These are phyloP conservation scores for Amazona vittata DNA, from an alignment of 2,113 vertebrate species.

Conservation along the genomic window DNA sequence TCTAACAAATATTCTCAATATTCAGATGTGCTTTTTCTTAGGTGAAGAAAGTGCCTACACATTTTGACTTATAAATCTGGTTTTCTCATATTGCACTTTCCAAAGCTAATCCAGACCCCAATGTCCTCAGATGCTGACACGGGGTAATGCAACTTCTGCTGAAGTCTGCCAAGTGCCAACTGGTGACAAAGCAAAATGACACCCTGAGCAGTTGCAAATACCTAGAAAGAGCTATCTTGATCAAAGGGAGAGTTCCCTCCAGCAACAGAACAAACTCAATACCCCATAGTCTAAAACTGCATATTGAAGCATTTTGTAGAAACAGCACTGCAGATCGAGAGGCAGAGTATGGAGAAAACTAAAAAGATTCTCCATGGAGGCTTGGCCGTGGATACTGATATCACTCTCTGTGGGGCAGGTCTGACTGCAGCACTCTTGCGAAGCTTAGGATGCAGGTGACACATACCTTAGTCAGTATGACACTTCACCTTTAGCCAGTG, in stretches of 20 bases:
- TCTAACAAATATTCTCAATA: not conserved
- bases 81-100: not conserved
- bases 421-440: not conserved
- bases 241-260: not conserved
- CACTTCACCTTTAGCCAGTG: not conserved
- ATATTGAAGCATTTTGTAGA: not conserved
- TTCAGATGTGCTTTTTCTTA: not conserved
- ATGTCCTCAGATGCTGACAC: not conserved
- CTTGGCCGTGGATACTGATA: not conserved
- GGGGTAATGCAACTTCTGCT: not conserved
- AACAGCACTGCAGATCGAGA: not conserved
- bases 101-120: not conserved
- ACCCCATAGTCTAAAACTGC: not conserved
- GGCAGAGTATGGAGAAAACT: not conserved
- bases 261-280: not conserved
- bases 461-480: not conserved
- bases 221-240: not conserved
- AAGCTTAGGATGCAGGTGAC: not conserved
- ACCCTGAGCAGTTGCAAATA: not conserved
- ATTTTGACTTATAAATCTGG: not conserved
- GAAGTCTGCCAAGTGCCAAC: not conserved
- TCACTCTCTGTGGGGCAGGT: not conserved
- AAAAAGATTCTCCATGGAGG: not conserved
- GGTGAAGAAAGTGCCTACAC: not conserved
- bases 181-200: not conserved